Conservation (phyloP, 2,797 vertebrate species). For the Staurois parvus region DNA sequence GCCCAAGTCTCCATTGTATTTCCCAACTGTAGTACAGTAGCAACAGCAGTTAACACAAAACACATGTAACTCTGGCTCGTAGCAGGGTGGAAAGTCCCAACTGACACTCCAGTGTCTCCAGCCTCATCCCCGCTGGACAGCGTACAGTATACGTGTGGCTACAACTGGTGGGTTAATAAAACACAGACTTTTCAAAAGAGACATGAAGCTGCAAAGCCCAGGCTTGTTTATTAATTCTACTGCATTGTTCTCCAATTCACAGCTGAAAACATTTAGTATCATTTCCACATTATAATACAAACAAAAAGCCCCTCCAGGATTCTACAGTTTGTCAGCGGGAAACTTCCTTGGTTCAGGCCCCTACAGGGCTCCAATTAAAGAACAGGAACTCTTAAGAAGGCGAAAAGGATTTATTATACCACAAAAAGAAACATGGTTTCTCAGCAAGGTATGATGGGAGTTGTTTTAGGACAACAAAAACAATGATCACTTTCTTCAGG, state of each 20-base stretch:
- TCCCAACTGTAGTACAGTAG: not conserved
- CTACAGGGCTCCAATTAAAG: not conserved
- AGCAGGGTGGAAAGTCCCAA: conserved; percentile 17
- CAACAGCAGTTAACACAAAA: conserved; percentile 2
- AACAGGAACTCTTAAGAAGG: not conserved
- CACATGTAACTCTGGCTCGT: not conserved
- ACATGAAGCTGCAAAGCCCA: not conserved
- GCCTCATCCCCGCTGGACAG: not conserved
- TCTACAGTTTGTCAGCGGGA: conserved; percentile 5
- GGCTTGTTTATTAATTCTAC: not conserved
- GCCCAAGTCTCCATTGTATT: not conserved
- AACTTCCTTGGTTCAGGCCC: not conserved
- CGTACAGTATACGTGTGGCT: not conserved
- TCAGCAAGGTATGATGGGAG: not conserved
- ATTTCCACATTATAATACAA: conserved; percentile 41
- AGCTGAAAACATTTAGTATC: conserved; percentile 18
- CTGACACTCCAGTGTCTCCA: not conserved
- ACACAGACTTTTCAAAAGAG: conserved; percentile 6
- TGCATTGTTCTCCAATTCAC: not conserved
- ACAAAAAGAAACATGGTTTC: not conserved
- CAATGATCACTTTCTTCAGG: not conserved
- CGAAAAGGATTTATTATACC: not conserved
- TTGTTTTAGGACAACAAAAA: not conserved
- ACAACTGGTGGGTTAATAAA: not conserved
- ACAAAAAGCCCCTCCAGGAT: conserved; percentile 19